Evolutionary conservation across 2,797 vertebrate species (phyloP).

Genomic region (Tapirus indicus): DNA sequence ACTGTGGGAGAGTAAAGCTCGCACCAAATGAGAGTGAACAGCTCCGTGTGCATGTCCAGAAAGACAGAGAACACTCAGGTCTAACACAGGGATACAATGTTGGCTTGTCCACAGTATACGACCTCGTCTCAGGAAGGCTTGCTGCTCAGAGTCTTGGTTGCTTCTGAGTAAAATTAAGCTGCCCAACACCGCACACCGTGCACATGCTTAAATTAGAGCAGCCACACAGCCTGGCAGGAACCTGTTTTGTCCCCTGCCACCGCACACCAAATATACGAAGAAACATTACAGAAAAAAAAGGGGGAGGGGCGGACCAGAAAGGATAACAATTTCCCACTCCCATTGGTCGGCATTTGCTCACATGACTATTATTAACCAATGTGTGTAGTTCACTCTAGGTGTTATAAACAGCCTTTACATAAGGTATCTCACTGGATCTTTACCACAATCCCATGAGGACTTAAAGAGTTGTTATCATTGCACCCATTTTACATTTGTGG

Average conservation of each 20-base stretch:
- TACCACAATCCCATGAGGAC: background rate
- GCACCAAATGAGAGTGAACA: background rate
- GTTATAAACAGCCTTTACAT: background rate
- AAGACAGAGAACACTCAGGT: background rate
- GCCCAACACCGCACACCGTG: background rate
- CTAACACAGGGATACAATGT: background rate
- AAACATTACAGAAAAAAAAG: background rate
- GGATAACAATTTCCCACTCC: background rate
- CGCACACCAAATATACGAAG: background rate
- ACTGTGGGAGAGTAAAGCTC: background rate
- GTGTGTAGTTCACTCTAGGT: background rate
- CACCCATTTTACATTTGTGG: background rate
- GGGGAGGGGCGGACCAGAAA: background rate
- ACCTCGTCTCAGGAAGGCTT: background rate
- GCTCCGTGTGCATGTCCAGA: background rate
- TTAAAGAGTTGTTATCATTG: background rate
- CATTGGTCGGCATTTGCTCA: background rate
- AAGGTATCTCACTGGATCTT: background rate
- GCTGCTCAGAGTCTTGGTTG: background rate
- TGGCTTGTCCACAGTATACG: background rate
- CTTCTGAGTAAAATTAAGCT: conserved; percentile 46
- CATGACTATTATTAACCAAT: background rate
- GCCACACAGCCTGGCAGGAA: conserved; percentile 31
- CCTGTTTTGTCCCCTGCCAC: background rate
- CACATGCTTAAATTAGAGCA: conserved; percentile 52